These are phyloP conservation scores for Carassius gibelio DNA, from an alignment of 2,113 vertebrate species.

Conservation along the genomic window DNA sequence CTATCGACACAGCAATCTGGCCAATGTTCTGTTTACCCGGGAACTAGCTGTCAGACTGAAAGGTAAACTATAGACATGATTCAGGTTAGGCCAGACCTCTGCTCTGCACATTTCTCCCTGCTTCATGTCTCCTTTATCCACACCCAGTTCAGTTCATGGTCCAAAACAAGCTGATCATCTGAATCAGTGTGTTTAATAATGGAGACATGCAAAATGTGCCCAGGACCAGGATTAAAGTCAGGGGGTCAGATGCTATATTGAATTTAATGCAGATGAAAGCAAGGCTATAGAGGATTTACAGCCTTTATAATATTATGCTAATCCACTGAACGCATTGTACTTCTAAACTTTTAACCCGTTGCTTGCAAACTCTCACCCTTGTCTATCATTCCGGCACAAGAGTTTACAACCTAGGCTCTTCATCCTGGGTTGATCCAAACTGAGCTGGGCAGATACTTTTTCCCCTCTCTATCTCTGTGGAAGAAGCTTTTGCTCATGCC, in stretches of 20 bases:
- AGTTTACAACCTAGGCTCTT: slow-evolving; percentile 72
- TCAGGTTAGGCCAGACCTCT: no score
- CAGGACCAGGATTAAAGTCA: no score
- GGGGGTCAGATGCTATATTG: background rate
- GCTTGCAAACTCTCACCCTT: no score
- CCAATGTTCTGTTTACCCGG: slow-evolving; percentile 73
- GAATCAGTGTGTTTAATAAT: no score
- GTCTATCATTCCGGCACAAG: slow-evolving; percentile 54
- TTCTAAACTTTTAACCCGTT: no score
- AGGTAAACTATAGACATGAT: slow-evolving; percentile 56
- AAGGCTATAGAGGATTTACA: background rate
- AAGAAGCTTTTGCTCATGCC: slow-evolving; percentile 46
- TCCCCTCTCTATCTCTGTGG: slow-evolving; percentile 55
- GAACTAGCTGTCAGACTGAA: slow-evolving; percentile 71
- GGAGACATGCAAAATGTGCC: no score
- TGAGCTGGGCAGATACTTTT: slow-evolving; percentile 68
- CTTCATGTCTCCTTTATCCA: no score
- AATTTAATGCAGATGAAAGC: background rate
- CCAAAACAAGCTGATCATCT: no score
- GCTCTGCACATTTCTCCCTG: no score
- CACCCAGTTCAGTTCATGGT: no score
- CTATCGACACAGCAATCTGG: slow-evolving; percentile 77
- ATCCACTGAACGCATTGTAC: background rate
- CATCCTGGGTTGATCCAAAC: slow-evolving; percentile 76
- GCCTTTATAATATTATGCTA: no score